Evolutionary conservation across 2,113 vertebrate species (phyloP).

Genomic region (Calidris pygmaea): DNA sequence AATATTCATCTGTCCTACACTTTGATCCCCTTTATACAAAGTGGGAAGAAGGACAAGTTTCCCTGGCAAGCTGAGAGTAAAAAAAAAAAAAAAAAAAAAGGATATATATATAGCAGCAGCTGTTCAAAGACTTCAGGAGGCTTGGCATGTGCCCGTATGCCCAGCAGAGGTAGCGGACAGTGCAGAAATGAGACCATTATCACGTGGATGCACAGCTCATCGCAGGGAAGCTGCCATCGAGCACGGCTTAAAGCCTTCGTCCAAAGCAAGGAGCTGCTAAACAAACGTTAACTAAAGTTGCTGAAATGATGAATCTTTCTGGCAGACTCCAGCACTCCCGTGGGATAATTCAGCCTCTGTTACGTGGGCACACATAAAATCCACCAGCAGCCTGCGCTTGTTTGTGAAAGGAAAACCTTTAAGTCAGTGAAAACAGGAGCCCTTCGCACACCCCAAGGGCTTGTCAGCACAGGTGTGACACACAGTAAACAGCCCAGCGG

Average conservation of each 20-base stretch:
- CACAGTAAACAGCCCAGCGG: rapidly evolving
- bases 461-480: neutral
- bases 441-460: neutral
- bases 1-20: neutral
- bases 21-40: neutral
- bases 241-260: neutral
- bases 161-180: constrained; percentile 5
- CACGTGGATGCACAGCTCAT: neutral
- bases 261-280: neutral
- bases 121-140: constrained; percentile 35
- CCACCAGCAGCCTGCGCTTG: neutral
- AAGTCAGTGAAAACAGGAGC: neutral
- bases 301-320: constrained; percentile 41
- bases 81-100: neutral
- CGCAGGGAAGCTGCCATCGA: neutral
- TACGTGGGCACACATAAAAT: neutral
- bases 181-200: neutral
- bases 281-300: constrained; percentile 21
- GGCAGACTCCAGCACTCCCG: neutral
- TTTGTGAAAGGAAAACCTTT: constrained; percentile 6
- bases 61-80: neutral
- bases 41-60: neutral
- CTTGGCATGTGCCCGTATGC: constrained; percentile 9
- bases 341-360: neutral
- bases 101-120: constrained; percentile 2